phyloP scores from a whole-genome alignment of 2,113 vertebrate species.

The Lagenorhynchus albirostris region DNA sequence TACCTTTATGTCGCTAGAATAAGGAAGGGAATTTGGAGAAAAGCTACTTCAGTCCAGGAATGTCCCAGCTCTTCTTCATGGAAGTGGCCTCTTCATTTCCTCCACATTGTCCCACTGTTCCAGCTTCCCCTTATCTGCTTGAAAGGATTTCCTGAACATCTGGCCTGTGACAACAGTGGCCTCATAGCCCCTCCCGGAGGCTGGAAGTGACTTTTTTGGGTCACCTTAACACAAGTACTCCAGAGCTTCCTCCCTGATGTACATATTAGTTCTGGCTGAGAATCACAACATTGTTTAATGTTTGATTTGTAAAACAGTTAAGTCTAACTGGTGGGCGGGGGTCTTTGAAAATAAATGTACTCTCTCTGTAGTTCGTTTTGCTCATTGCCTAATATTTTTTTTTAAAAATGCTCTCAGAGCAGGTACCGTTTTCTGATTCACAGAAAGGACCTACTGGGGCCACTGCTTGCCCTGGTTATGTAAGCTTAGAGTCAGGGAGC shows the following conservation, averaged over 20 bases:
- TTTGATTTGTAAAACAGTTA: slow-evolving; percentile 14
- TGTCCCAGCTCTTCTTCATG: not conserved
- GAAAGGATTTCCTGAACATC: slow-evolving; percentile 68
- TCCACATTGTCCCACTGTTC: not conserved
- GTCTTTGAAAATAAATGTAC: not conserved
- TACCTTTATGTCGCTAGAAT: not conserved
- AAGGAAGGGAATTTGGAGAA: not conserved
- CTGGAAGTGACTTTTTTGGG: not conserved
- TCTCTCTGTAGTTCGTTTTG: not conserved
- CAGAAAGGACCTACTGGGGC: not conserved
- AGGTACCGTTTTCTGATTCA: not conserved
- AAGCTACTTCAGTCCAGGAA: not conserved
- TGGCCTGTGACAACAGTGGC: slow-evolving; percentile 49
- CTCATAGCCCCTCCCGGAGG: not conserved
- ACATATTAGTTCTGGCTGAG: not conserved
- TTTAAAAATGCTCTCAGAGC: not conserved
- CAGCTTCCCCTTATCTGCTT: slow-evolving; percentile 18
- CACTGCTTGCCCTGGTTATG: not conserved
- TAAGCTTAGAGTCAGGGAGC: not conserved
- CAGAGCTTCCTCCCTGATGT: not conserved
- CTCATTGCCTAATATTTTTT: not conserved
- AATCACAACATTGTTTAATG: not conserved
- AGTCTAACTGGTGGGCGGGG: not conserved
- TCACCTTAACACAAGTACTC: not conserved
- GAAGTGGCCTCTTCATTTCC: slow-evolving; percentile 26